Conservation (phyloP, 2,888 invertebrate genomes). For the Acrobasis consociella region DNA sequence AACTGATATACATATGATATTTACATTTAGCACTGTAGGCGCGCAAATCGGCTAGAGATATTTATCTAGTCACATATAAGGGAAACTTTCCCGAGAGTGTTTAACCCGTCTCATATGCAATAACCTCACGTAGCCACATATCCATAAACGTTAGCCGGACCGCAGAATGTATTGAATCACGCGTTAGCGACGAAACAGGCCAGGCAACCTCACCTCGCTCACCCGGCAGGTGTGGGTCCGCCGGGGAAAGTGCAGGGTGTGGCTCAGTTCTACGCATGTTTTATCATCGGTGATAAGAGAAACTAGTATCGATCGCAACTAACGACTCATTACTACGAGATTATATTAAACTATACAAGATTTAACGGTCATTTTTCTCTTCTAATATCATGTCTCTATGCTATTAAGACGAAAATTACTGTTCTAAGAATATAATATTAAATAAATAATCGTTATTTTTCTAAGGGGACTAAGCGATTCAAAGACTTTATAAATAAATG, state of each 20-base stretch:
- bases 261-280: conserved; percentile 72
- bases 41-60: conserved; percentile 28
- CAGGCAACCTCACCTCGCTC: conserved; percentile 57
- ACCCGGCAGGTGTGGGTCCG: conserved; percentile 56
- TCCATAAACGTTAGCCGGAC: conserved; percentile 59
- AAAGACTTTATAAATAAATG: conserved; percentile 5
- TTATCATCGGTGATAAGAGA: conserved; percentile 79
- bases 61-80: conserved; percentile 36
- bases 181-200: conserved; percentile 59
- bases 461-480: background rate
- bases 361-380: conserved; percentile 37
- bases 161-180: conserved; percentile 62
- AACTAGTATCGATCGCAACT: conserved; percentile 61
- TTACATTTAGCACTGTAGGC: conserved; percentile 22
- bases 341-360: conserved; percentile 40
- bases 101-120: conserved; percentile 58
- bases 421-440: conserved; percentile 10
- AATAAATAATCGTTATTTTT: conserved; percentile 6
- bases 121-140: conserved; percentile 62
- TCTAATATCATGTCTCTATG: conserved; percentile 36
- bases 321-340: conserved; percentile 59
- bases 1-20: conserved; percentile 29
- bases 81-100: conserved; percentile 55
- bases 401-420: conserved; percentile 30
- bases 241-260: conserved; percentile 77